Conservation (phyloP, 1,140 invertebrate species). For the Daktulosphaira vitifoliae region DNA sequence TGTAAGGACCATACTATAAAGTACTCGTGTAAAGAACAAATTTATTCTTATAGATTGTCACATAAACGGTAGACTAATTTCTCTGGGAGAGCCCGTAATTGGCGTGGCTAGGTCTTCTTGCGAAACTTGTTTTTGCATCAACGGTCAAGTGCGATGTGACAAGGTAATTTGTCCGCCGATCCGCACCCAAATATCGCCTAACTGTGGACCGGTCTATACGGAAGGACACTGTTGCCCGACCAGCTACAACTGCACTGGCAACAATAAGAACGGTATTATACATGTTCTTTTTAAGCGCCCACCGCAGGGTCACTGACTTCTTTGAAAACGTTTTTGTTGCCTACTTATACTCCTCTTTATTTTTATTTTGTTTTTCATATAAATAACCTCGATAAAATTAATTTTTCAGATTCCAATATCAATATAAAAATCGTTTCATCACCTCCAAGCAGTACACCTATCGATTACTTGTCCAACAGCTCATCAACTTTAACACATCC, state of each 20-base stretch:
- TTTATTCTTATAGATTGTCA: conserved; percentile 61
- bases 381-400: no score
- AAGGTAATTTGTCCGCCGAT: conserved; percentile 64
- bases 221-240: conserved; percentile 73
- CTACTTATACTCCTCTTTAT: no score
- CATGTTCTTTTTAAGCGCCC: no score
- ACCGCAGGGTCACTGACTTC: conserved; percentile 25
- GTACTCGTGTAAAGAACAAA: no score
- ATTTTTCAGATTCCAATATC: no score
- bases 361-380: no score
- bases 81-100: conserved; percentile 66
- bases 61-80: conserved; percentile 52
- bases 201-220: conserved; percentile 64
- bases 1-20: no score
- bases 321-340: no score
- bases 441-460: no score
- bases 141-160: conserved; percentile 61
- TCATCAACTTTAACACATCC: no score
- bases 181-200: conserved; percentile 43
- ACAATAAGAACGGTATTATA: conserved; percentile 4
- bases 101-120: conserved; percentile 53
- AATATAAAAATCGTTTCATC: no score
- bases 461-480: no score
- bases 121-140: conserved; percentile 73
- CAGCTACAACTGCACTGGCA: conserved; percentile 69